phyloP scores from a whole-genome alignment of 2,888 invertebrate genomes.

The Diaphora mendica region DNA sequence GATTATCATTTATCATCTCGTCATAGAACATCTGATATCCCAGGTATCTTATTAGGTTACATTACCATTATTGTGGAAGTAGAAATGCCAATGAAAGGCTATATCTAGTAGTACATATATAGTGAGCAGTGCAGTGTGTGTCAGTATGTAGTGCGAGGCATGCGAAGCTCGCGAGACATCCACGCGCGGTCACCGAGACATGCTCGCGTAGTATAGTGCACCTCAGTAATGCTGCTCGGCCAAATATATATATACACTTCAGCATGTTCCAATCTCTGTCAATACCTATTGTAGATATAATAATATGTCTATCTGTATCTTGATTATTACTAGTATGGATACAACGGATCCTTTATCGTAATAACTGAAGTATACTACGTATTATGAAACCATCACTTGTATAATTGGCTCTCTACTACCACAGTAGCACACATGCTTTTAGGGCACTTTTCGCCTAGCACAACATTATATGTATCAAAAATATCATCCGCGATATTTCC shows the following conservation, averaged over 20 bases:
- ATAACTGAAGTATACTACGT: neutral
- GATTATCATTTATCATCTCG: neutral
- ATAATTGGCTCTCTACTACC: no score
- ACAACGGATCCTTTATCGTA: neutral
- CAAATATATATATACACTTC: constrained; percentile 4
- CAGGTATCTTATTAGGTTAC: neutral
- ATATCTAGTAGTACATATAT: no score
- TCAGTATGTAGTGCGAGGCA: constrained; percentile 24
- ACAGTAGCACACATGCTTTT: no score
- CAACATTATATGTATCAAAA: no score
- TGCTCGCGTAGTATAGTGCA: neutral
- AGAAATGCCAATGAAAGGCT: neutral
- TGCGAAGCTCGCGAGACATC: constrained; percentile 36
- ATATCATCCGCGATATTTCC: no score
- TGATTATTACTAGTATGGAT: neutral
- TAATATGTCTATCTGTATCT: neutral
- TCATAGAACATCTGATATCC: neutral
- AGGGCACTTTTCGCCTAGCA: no score
- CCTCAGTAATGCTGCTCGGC: neutral
- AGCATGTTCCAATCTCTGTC: neutral
- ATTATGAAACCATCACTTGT: no score
- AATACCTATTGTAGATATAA: neutral
- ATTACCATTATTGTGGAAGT: neutral
- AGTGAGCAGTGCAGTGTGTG: neutral
- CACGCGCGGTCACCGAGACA: constrained; percentile 24